Base-by-base conservation (phyloP, 2,113 vertebrate species). In the Noctilio leporinus region DNA sequence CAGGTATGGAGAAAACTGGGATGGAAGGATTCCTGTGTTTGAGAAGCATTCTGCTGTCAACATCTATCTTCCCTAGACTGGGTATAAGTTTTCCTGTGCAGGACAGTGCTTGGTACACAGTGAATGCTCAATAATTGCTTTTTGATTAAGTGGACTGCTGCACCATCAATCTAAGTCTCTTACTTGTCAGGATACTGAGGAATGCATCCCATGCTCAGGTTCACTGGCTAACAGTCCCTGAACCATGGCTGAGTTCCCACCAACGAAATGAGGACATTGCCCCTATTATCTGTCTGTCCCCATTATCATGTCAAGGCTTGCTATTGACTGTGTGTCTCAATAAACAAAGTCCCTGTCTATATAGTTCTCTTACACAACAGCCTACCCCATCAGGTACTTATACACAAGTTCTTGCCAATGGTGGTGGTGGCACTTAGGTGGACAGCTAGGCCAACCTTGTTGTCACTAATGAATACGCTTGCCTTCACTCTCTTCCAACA, bases 191-290 rank as follows among this genome's bases (percentile, higher is more conserved):
- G 28, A 80, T 12, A 15, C 35, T 30, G 22, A n/a, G 82, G 16
- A 69, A 72, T 12, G 17, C 11, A 72, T 26, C n/a, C 11, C 14
- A 4, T 22, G n/a, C 8, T 38, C 51, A 75, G 10, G 67, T 51
- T 47, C n/a, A n/a, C 53, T 17, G 28, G n/a, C 26, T 75, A 43
- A 72, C 64, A 80, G 59, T 65, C 28, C 51, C 64, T 49, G 45
- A 73, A 86, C 38, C 10, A 9, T 0, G 17, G 62, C 0, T 81
- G 89, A 67, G 35, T 40, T 91, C 75, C 80, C 33, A 76, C 38
- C 78, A 81, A 57, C 43, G 15, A 53, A 78, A 93, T 28, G n/a
- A 62, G 57, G 82, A 86, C 70, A 53, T 43, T 94, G 89, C 69
- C 40, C 57, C 64, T 51, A 80, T 87, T n/a, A 76, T 72, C 26